Evolutionary conservation across 2,113 vertebrate species (phyloP), one percentile per base, ranked within the genome.

Genomic region (Larimichthys crocea): DNA sequence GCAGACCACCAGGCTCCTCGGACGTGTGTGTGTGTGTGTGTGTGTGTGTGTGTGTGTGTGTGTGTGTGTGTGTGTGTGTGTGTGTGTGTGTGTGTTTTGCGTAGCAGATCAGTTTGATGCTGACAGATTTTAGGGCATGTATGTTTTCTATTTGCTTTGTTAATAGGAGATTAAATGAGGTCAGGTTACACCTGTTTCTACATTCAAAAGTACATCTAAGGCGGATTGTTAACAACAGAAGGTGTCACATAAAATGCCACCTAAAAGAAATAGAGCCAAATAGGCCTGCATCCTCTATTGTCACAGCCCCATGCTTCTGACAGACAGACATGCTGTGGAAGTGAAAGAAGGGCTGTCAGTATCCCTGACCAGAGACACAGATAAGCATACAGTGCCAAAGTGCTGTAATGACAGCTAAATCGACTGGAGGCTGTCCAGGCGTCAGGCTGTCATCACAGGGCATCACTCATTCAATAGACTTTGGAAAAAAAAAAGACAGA

Each of bases 1-100:
- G 64, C 67, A 74, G 89, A 92, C 85, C 90, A 93, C 92, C 91
- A 84, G 76, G 83, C 80, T 91, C 76, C 82, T 87, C 57, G 59
- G 66, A 84, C 19, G 11, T 75, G 26, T 73, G 69, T 89, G 29
- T 72, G 62, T 80, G 60, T 76, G 64, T 64, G 50, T 85, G 42
- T 68, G 59, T 74, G 57, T 53, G 74, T 50, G 66, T 84, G 46
- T 60, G 60, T 78, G 60, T 68, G 57, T 74, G 52, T 53, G 70
- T 50, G 65, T 83, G 46, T 60, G 60, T 75, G 60, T 70, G 65
- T 50, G 60, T 83, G 35, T 71, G 62, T 66, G 62, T 76, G 67
- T 70, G 76, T 50, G 60, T 83, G 35, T 71, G 62, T 66, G 62
- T 76, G 67, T 70, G 76, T n/a, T n/a, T n/a, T 42, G 46, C 72